These are phyloP conservation scores for Melanocharis versteri DNA, from an alignment of 2,113 vertebrate genomes.

Conservation along the genomic window DNA sequence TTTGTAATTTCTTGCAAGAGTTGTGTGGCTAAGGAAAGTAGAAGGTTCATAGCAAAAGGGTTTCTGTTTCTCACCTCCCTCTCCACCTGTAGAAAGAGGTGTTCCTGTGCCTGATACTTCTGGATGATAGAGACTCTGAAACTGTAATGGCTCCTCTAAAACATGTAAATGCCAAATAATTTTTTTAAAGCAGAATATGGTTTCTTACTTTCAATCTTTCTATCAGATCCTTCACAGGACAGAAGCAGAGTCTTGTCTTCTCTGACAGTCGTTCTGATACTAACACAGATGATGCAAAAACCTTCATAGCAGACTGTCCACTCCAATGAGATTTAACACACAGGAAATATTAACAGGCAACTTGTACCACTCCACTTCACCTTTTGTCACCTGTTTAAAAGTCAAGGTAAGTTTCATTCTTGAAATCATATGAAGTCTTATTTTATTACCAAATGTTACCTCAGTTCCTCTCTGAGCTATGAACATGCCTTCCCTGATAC, in stretches of 20 bases:
- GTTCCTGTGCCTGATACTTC: background rate
- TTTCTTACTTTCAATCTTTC: background rate
- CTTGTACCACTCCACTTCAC: background rate
- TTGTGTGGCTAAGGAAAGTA: background rate
- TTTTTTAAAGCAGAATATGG: background rate
- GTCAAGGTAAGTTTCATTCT: background rate
- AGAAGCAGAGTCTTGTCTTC: background rate
- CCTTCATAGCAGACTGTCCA: background rate
- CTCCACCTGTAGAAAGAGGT: background rate
- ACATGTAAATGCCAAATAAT: rapidly evolving
- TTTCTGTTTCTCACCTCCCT: background rate
- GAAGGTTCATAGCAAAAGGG: background rate
- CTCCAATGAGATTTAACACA: background rate
- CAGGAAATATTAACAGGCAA: background rate
- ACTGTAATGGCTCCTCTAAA: background rate
- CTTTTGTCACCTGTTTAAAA: background rate
- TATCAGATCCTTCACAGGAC: background rate
- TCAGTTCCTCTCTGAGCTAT: background rate
- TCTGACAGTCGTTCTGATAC: background rate
- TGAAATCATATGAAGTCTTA: background rate
- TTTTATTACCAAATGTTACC: background rate
- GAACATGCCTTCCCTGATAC: background rate
- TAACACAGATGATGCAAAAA: background rate
- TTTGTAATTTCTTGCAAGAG: background rate
- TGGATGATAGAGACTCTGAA: background rate